Evolutionary conservation across 1,140 invertebrate genomes (phyloP).

Genomic region (Chrysopa pallens): DNA sequence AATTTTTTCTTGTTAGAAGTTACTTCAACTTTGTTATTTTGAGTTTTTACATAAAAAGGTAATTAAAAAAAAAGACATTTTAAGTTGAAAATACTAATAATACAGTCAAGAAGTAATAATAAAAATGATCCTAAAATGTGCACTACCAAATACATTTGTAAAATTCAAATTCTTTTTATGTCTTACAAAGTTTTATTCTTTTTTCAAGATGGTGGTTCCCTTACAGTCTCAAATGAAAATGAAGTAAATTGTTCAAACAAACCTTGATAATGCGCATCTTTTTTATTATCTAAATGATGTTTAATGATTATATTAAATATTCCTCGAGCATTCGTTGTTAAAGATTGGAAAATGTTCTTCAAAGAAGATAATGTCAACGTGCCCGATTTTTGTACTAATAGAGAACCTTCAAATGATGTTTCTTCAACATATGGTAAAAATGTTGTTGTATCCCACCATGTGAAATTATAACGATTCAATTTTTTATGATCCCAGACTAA

Average conservation of each 20-base stretch:
- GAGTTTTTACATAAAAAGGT: no score
- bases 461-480: conserved; percentile 65
- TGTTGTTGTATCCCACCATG: conserved; percentile 79
- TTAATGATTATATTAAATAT: conserved; percentile 71
- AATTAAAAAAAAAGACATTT: no score
- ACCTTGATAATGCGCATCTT: conserved; percentile 56
- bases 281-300: conserved; percentile 57
- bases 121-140: not conserved
- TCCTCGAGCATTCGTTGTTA: conserved; percentile 71
- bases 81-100: no score
- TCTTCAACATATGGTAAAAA: conserved; percentile 68
- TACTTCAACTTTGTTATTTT: no score
- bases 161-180: no score
- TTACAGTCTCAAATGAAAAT: no score
- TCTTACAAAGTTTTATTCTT: no score
- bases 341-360: conserved; percentile 69
- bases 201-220: no score
- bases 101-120: no score
- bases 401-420: conserved; percentile 72
- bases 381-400: conserved; percentile 63
- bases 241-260: conserved; percentile 3
- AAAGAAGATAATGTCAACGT: conserved; percentile 67
- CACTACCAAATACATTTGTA: conserved; percentile 3
- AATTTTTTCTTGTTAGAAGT: no score
- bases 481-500: conserved; percentile 79